Conservation (phyloP, 2,797 vertebrate genomes). For the Eulemur albifrons region DNA sequence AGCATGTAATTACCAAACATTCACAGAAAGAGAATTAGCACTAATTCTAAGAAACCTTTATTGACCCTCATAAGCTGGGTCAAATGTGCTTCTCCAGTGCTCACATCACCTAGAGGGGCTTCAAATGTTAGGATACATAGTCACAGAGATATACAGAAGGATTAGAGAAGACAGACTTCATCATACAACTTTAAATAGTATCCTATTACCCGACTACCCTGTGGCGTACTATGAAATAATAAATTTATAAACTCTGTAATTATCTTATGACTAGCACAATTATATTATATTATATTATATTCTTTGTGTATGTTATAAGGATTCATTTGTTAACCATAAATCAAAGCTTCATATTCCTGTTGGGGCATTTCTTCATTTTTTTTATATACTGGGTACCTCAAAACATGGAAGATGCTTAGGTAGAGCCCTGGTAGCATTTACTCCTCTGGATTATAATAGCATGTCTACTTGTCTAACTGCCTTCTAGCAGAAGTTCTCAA, state of each 20-base stretch:
- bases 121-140: not conserved
- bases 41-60: conserved; percentile 29
- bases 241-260: conserved; percentile 35
- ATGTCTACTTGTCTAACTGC: not conserved
- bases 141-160: not conserved
- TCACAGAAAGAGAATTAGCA: not conserved
- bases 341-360: not conserved
- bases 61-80: not conserved
- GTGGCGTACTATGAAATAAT: not conserved
- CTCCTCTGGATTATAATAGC: not conserved
- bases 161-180: conserved; percentile 3
- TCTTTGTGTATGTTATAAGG: not conserved
- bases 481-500: not conserved
- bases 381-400: not conserved
- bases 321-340: not conserved
- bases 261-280: conserved; percentile 24
- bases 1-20: not conserved
- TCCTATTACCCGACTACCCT: not conserved
- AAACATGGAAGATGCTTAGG: not conserved
- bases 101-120: not conserved
- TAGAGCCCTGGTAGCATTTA: not conserved
- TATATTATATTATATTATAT: conserved; percentile 17
- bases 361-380: conserved; percentile 12
- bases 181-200: conserved; percentile 23
- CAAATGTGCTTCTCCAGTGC: conserved; percentile 9